These are phyloP conservation scores for Rhopalosiphum padi DNA, from an alignment of 1,140 invertebrate species.

Conservation along the genomic window DNA sequence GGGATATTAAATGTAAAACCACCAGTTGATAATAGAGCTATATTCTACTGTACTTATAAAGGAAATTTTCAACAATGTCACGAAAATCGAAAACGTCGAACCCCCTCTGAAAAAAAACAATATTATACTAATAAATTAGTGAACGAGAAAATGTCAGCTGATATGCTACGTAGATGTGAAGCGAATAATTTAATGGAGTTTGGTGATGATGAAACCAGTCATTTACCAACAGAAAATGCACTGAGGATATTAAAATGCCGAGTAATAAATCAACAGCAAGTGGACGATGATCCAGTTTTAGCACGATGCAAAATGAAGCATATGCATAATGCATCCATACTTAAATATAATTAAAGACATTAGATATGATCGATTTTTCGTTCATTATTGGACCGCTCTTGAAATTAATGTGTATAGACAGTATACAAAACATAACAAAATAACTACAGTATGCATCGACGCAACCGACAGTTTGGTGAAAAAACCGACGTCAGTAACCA, in stretches of 20 bases:
- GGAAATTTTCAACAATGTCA: neutral
- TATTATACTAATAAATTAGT: neutral
- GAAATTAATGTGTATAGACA: neutral
- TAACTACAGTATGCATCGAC: neutral
- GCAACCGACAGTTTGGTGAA: neutral
- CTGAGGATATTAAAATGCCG: neutral
- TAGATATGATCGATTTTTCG: neutral
- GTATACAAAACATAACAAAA: neutral
- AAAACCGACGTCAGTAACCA: neutral
- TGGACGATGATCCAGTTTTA: neutral
- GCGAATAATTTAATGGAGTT: neutral
- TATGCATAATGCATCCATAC: neutral
- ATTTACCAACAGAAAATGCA: constrained; percentile 8
- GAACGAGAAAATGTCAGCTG: neutral
- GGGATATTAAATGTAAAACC: neutral
- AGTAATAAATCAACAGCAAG: neutral
- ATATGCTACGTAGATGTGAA: neutral
- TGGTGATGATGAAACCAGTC: neutral
- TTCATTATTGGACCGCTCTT: neutral
- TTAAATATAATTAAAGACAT: neutral
- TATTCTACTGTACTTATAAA: neutral
- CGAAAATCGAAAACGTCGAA: neutral
- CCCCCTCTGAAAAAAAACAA: neutral
- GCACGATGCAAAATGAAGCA: neutral
- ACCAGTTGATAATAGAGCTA: neutral